Conservation (phyloP, 2,888 invertebrate genomes). For the Tachystola acroxantha region DNA sequence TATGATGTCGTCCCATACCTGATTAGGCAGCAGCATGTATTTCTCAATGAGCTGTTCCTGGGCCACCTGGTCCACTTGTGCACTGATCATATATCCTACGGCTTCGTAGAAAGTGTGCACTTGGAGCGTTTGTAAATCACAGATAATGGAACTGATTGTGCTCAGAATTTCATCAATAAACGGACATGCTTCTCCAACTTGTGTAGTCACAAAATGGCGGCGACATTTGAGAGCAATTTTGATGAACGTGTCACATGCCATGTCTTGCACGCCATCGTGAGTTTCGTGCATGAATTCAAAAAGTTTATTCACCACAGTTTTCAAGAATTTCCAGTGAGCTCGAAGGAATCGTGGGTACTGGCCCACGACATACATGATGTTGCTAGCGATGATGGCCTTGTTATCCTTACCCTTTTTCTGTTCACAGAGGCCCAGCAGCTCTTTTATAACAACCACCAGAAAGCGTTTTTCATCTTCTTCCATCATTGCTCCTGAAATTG, state of each 20-base stretch:
- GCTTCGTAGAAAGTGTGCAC: conserved; percentile 99
- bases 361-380: conserved; percentile 99
- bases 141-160: conserved; percentile 97
- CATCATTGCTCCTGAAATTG: conserved; percentile 98
- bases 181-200: conserved; percentile 96
- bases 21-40: conserved; percentile 98
- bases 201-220: conserved; percentile 97
- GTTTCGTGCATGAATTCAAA: conserved; percentile 99
- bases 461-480: conserved; percentile 99
- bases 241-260: conserved; percentile 99
- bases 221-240: conserved; percentile 99
- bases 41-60: conserved; percentile 98
- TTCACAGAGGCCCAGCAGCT: conserved; percentile 97
- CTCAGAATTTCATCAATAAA: conserved; percentile 99
- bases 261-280: conserved; percentile 99
- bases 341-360: conserved; percentile 98
- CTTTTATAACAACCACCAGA: conserved; percentile 98
- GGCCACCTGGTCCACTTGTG: conserved; percentile 92
- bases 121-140: conserved; percentile 99
- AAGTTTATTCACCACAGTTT: conserved; percentile 99
- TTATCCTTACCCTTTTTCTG: conserved; percentile 99
- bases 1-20: conserved; percentile 99
- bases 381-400: conserved; percentile 99
- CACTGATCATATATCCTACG: conserved; percentile 99
- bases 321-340: conserved; percentile 99